Base-by-base conservation (phyloP, 2,888 invertebrate genomes). In the Lymantria monacha region DNA sequence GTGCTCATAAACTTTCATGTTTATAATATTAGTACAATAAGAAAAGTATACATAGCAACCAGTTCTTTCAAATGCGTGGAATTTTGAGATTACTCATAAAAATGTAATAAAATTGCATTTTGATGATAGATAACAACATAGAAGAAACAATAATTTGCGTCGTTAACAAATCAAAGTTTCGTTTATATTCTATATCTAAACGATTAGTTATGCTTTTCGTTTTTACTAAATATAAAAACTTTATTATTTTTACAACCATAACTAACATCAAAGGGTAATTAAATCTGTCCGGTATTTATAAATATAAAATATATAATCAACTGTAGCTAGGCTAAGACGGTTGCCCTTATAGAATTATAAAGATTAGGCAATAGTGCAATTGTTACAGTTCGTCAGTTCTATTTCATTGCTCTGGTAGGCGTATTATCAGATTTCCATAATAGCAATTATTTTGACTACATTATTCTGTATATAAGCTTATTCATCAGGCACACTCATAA, bases 181-280 rank as follows among this genome's bases (percentile, higher is more conserved):
- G 30, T 46, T 61, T 49, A 46, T 46, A 42, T 51, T 51, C 48
- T 48, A 37, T 52, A 44, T 33, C 51, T 30, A 57, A 57, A 45
- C 46, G 44, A 57, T 61, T 54, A 41, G 40, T 8, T 12, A 42
- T 44, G 51, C 51, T 52, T 51, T 57, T 61, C 22, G 49, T 48
- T 47, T 38, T 44, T 42, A 13, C 42, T 36, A 22, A 38, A 38
- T n/a, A 12, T n/a, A 12, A n/a, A 10, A 11, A 11, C 7, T n/a
- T 14, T 22, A 8, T 12, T 9, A n/a, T 30, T 0, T 38, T 38
- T 38, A 38, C 12, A 37, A 10, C 36, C 31, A 45, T n/a, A 33
- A 10, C 33, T 33, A 33, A 33, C 33, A 10, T 13, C n/a, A n/a
- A 38, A 38, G 7, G 7, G 13, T 38, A n/a, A 38, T 12, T 11